phyloP scores from a whole-genome alignment of 2,888 invertebrate genomes.

The Phaonia tiefii region DNA sequence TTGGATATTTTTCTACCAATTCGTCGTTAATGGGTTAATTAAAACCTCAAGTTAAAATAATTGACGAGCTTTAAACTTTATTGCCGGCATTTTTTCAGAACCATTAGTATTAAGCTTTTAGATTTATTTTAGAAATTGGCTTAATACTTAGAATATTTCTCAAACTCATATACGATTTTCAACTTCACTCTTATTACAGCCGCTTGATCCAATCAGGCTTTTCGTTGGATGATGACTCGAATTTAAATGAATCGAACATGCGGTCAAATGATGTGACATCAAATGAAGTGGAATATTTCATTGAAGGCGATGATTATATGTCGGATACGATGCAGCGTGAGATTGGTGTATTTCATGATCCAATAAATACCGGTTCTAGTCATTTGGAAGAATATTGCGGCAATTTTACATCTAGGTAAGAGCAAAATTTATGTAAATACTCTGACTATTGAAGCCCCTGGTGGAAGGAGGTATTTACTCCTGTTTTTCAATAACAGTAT shows the following conservation, averaged over 20 bases:
- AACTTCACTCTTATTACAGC: conserved; percentile 54
- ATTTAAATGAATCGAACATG: conserved; percentile 47
- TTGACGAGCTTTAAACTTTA: too few species aligned
- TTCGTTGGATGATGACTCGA: conserved; percentile 54
- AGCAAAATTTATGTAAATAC: not conserved
- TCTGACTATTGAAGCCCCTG: too few species aligned
- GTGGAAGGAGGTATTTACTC: too few species aligned
- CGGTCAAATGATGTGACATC: conserved; percentile 25
- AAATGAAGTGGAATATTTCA: conserved; percentile 54
- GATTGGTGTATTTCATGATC: conserved; percentile 79
- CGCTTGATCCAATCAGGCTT: conserved; percentile 66
- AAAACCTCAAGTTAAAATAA: too few species aligned
- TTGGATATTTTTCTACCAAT: too few species aligned
- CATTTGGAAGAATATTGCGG: conserved; percentile 82
- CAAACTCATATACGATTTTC: too few species aligned
- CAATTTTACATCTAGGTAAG: conserved; percentile 81
- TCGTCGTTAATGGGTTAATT: too few species aligned
- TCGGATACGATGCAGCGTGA: conserved; percentile 73
- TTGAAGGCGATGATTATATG: conserved; percentile 73
- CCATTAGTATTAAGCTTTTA: too few species aligned
- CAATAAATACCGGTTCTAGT: conserved; percentile 81
- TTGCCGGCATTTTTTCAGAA: too few species aligned
- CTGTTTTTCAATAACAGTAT: too few species aligned
- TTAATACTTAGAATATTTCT: too few species aligned
- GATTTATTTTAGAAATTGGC: too few species aligned